phyloP scores from a whole-genome alignment of 2,113 vertebrate genomes.

The Conger conger region DNA sequence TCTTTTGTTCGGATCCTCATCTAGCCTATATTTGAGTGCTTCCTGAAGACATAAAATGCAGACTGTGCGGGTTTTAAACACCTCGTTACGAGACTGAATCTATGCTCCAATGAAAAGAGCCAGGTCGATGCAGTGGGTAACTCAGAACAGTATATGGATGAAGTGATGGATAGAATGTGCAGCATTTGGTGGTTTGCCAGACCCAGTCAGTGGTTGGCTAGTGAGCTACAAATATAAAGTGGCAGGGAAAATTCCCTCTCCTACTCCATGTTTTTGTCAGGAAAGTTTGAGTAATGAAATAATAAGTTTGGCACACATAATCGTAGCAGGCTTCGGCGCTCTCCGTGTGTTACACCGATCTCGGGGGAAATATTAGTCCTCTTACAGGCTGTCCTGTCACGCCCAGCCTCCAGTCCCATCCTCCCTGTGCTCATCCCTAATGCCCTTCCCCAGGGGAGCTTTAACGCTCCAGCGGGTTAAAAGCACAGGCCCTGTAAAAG shows the following conservation, averaged over 20 bases:
- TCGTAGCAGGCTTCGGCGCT: conserved; percentile 37
- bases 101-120: neutral
- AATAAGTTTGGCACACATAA: conserved; percentile 40
- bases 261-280: conserved; percentile 24
- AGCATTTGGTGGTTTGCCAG: neutral
- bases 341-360: conserved; percentile 27
- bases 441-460: neutral
- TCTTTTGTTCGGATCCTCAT: neutral
- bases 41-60: conserved; percentile 25
- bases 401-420: conserved; percentile 30
- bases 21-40: neutral
- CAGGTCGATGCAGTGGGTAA: neutral
- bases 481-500: neutral
- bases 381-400: conserved; percentile 33
- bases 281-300: conserved; percentile 39
- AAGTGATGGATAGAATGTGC: neutral
- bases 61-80: neutral
- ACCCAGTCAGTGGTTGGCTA: too few relatives aligned
- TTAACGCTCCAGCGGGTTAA: neutral
- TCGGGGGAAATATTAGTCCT: conserved; percentile 40
- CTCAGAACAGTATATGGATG: neutral
- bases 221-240: too few relatives aligned
- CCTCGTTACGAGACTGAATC: neutral
- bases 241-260: neutral
- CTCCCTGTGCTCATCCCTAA: conserved; percentile 24